Conservation (phyloP, 23 tunicate genomes). For the Botrylloides violaceus region DNA sequence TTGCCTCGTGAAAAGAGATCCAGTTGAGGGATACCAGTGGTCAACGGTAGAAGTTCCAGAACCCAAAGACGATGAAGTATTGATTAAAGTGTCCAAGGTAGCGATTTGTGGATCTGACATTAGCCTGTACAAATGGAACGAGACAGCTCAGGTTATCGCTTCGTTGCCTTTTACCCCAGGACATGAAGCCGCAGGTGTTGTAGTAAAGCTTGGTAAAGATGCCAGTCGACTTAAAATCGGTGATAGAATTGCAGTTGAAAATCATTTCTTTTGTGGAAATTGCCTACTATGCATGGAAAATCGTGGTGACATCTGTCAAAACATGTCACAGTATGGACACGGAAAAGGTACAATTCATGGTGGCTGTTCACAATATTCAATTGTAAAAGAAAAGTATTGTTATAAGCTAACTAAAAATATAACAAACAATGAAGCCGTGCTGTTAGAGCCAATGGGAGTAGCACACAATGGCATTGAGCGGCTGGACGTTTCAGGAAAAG, state of each 20-base stretch:
- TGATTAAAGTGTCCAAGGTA: conserved; percentile 72
- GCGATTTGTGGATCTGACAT: conserved; percentile 97
- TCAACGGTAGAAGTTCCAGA: conserved; percentile 27
- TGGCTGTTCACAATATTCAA: conserved; percentile 88
- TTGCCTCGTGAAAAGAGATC: conserved; percentile 41
- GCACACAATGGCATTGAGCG: conserved; percentile 93
- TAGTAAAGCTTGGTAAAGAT: conserved; percentile 57
- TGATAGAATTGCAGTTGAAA: conserved; percentile 90
- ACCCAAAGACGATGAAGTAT: conserved; percentile 64
- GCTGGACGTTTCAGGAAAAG: conserved; percentile 65
- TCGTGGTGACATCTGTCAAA: conserved; percentile 90
- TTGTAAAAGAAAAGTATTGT: conserved; percentile 83
- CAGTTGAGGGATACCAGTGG: conserved; percentile 53
- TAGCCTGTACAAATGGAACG: conserved; percentile 91
- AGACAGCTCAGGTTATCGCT: conserved; percentile 76
- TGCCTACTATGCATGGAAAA: conserved; percentile 60
- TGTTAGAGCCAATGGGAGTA: conserved; percentile 98
- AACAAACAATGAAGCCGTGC: conserved; percentile 76
- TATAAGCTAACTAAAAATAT: conserved; percentile 57
- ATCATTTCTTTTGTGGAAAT: conserved; percentile 90
- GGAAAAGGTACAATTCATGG: conserved; percentile 95
- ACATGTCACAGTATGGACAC: conserved; percentile 87
- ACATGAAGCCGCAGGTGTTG: conserved; percentile 91
- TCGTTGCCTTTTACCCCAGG: conserved; percentile 91
- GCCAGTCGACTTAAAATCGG: conserved; percentile 41